phyloP scores from a whole-genome alignment of 2,797 vertebrate genomes.

The Enteromius radiatus region DNA sequence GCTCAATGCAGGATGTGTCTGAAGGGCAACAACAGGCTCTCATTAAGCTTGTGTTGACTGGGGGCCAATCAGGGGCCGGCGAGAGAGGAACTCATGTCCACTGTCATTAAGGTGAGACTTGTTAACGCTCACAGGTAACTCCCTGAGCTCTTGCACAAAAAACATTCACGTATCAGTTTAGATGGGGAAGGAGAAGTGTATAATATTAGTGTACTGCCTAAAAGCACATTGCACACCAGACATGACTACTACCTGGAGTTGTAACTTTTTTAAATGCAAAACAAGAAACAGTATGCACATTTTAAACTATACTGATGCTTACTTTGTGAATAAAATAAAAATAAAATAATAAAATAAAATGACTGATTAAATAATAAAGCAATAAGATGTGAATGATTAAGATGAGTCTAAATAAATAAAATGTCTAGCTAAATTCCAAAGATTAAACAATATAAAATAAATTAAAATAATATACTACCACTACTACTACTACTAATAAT shows the following conservation, averaged over 20 bases:
- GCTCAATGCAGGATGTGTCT: conserved; percentile 57
- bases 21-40: conserved; percentile 46
- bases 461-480: not conserved
- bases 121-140: conserved; percentile 63
- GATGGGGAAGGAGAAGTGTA: not conserved
- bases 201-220: not conserved
- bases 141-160: conserved; percentile 53
- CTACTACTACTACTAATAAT: no score
- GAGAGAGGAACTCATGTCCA: conserved; percentile 59
- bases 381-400: not conserved
- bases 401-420: not conserved
- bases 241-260: not conserved
- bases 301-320: not conserved
- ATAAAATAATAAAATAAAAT: not conserved
- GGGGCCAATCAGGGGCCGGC: conserved; percentile 57
- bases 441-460: not conserved
- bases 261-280: not conserved
- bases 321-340: not conserved
- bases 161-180: conserved; percentile 48
- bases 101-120: conserved; percentile 64
- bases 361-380: not conserved
- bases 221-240: not conserved
- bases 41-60: conserved; percentile 63
- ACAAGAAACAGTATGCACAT: not conserved
- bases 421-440: not conserved